Evolutionary conservation across 1,140 invertebrate species (phyloP).

Genomic region (Eumeta japonica): DNA sequence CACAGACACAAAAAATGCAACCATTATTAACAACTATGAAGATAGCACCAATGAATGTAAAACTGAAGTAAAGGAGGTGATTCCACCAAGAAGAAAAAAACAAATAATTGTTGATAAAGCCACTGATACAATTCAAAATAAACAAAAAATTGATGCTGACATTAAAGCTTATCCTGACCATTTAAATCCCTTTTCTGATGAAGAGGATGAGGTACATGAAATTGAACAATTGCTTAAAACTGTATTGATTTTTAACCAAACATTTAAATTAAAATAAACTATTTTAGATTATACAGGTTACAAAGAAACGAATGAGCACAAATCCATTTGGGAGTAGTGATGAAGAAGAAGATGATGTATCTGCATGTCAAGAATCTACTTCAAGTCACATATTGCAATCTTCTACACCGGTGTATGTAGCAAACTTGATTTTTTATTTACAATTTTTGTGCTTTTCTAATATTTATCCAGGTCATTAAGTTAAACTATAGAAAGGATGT

Average conservation of each 20-base stretch:
- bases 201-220: slow-evolving; percentile 53
- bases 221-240: slow-evolving; percentile 7
- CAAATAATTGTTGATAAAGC: too few relatives aligned
- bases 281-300: too few relatives aligned
- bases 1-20: too few relatives aligned
- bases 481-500: background rate
- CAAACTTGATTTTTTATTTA: too few relatives aligned
- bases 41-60: slow-evolving; percentile 1
- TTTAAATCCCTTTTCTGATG: slow-evolving; percentile 78
- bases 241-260: too few relatives aligned
- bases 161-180: slow-evolving; percentile 66
- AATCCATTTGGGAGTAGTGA: slow-evolving; percentile 75
- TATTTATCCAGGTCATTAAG: too few relatives aligned
- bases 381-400: slow-evolving; percentile 16
- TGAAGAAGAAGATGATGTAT: slow-evolving; percentile 60
- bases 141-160: slow-evolving; percentile 11
- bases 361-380: slow-evolving; percentile 18
- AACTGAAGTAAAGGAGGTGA: too few relatives aligned
- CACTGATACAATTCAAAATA: slow-evolving; percentile 33
- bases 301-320: slow-evolving; percentile 33
- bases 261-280: too few relatives aligned
- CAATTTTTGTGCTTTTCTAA: too few relatives aligned
- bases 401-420: slow-evolving; percentile 32
- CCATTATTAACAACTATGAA: slow-evolving; percentile 5
- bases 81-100: slow-evolving; percentile 47